Percentiles rank a stretch among this genome's conserved stretches.
Conservation (phyloP, 2,113 vertebrate species). For the Periophthalmus modestus region DNA sequence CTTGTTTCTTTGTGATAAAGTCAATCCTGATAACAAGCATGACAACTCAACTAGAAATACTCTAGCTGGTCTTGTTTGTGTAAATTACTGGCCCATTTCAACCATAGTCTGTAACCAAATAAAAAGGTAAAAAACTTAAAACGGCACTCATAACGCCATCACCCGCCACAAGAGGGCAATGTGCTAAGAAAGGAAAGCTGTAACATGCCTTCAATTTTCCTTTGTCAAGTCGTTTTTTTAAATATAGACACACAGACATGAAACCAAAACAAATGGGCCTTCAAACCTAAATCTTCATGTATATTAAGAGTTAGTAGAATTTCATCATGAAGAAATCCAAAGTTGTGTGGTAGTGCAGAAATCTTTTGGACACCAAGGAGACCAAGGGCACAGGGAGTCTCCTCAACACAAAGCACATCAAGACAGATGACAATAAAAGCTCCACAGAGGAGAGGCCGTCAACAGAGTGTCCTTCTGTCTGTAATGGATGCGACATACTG, state of each 20-base stretch:
- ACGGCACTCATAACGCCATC: conserved; percentile 54
- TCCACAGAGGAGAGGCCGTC: conserved; percentile 36
- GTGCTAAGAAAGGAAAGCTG: conserved; percentile 51
- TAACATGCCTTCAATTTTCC: conserved; percentile 54
- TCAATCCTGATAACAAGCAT: conserved; percentile 42
- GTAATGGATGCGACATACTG: conserved; percentile 26
- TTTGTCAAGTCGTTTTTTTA: conserved; percentile 17
- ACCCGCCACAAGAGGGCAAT: conserved; percentile 66
- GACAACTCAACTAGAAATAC: not conserved
- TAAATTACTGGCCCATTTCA: conserved; percentile 52
- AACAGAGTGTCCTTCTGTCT: conserved; percentile 23
- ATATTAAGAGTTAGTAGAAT: conserved; percentile 60
- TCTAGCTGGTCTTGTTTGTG: conserved; percentile 34
- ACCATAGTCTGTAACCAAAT: conserved; percentile 37
- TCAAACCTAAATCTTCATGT: conserved; percentile 54
- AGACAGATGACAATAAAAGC: conserved; percentile 36
- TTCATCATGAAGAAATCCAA: conserved; percentile 59
- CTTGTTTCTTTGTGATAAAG: conserved; percentile 40
- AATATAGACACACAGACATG: conserved; percentile 44
- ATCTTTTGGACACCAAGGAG: conserved; percentile 68
- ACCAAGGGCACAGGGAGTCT: conserved; percentile 25
- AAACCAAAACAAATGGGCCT: conserved; percentile 55
- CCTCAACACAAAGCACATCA: conserved; percentile 51
- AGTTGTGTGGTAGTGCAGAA: conserved; percentile 74
- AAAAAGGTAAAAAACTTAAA: conserved; percentile 41